Evolutionary conservation across 23 tunicate species (phyloP).

Genomic region (Clavelina lepadiformis): DNA sequence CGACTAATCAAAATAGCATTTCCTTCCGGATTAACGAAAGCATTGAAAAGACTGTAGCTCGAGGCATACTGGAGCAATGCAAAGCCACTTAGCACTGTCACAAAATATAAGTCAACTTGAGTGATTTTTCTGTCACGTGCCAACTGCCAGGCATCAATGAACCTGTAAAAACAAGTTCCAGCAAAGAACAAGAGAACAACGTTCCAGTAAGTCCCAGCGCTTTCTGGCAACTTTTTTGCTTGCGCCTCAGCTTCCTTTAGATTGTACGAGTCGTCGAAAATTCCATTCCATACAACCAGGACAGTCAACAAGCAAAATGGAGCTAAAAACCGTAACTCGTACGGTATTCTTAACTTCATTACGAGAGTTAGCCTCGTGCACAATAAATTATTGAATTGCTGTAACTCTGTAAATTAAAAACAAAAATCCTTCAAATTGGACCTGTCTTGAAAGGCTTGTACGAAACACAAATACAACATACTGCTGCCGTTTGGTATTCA

Average conservation of each 20-base stretch:
- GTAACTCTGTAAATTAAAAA: no score
- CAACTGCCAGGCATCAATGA: conserved; percentile 15
- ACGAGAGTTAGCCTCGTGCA: no score
- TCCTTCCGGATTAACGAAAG: background rate
- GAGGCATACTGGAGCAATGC: conserved; percentile 35
- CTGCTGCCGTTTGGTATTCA: no score
- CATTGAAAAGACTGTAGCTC: background rate
- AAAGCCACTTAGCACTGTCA: conserved; percentile 43
- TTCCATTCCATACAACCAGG: conserved; percentile 7
- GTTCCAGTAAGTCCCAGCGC: background rate
- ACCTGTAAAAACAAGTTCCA: conserved; percentile 30
- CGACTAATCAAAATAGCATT: conserved; percentile 14
- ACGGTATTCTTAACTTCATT: no score
- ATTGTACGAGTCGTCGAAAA: conserved; percentile 9
- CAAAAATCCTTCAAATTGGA: no score
- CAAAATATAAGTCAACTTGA: conserved; percentile 39
- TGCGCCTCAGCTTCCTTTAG: background rate
- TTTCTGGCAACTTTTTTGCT: background rate
- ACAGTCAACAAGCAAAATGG: conserved; percentile 6
- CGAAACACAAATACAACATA: no score
- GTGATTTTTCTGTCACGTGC: conserved; percentile 34
- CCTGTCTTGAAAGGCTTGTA: no score
- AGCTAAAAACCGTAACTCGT: conserved; percentile 7
- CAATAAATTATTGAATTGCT: no score
- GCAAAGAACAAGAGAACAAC: conserved; percentile 12